Percentiles rank a stretch among this genome's conserved stretches.
Conservation (phyloP, 1,140 invertebrate species). For the Carposina sasakii region DNA sequence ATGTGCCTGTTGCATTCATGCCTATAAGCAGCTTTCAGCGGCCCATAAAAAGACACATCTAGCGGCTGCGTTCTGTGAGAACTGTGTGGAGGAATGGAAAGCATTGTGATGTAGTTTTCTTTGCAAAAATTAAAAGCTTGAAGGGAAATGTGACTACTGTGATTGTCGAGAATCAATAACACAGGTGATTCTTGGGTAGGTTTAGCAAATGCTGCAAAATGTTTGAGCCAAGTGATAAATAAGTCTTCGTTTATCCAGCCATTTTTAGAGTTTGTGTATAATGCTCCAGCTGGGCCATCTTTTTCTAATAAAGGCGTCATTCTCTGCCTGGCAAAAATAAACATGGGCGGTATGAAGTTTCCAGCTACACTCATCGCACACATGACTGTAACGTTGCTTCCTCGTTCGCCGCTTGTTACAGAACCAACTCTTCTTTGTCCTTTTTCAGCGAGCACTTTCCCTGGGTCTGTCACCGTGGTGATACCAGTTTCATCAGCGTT, state of each 20-base stretch:
- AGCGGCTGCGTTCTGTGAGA: conserved; percentile 62
- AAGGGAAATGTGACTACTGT: conserved; percentile 36
- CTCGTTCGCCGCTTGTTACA: conserved; percentile 47
- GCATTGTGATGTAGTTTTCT: conserved; percentile 30
- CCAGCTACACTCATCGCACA: conserved; percentile 35
- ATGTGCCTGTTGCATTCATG: conserved; percentile 29
- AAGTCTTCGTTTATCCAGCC: conserved; percentile 38
- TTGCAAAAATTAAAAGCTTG: conserved; percentile 36
- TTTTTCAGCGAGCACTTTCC: conserved; percentile 47
- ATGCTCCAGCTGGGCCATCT: conserved; percentile 24
- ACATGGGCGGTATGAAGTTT: conserved; percentile 36
- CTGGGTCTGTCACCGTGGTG: conserved; percentile 49
- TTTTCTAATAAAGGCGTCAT: conserved; percentile 29
- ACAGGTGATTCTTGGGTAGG: conserved; percentile 26
- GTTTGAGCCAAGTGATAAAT: conserved; percentile 38
- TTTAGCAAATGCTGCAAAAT: conserved; percentile 30
- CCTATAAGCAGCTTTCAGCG: conserved; percentile 54
- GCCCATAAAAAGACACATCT: conserved; percentile 57
- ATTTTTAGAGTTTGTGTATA: conserved; percentile 28
- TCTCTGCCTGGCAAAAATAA: conserved; percentile 44
- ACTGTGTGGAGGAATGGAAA: conserved; percentile 38
- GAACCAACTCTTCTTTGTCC: conserved; percentile 46
- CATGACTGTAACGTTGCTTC: conserved; percentile 33
- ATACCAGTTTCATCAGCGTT: conserved; percentile 61
- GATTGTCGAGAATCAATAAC: conserved; percentile 38